A percentile compares a stretch with the other conserved stretches of the same genome.
phyloP scores from a whole-genome alignment of 2,797 vertebrate genomes.

The Linurgus olivaceus region DNA sequence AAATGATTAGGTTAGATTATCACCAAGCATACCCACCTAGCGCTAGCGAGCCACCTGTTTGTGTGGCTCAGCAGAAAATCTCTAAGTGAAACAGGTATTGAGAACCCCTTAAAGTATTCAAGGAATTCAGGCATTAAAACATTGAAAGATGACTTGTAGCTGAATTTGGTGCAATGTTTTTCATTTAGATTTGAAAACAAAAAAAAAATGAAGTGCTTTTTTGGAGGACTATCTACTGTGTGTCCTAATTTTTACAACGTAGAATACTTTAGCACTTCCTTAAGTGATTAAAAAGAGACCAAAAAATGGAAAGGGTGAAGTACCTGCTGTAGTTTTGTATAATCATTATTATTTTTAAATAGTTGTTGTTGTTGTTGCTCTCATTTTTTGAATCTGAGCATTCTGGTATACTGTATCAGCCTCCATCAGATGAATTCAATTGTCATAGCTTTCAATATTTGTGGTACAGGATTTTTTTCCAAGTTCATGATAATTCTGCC shows the following conservation, averaged over 20 bases:
- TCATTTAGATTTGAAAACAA: not conserved
- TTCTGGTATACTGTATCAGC: not conserved
- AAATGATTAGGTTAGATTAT: not conserved
- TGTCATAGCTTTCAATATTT: not conserved
- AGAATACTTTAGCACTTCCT: not conserved
- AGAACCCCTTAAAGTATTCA: not conserved
- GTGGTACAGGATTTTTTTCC: not conserved
- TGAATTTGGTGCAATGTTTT: not conserved
- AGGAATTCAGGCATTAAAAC: not conserved
- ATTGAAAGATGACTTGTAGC: not conserved
- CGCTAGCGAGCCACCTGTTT: not conserved
- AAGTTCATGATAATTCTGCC: not conserved
- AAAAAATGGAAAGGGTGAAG: not conserved
- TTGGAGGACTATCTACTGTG: not conserved
- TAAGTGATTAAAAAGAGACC: not conserved
- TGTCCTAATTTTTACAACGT: not conserved
- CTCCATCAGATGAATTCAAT: not conserved
- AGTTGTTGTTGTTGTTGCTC: too few species aligned
- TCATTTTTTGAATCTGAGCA: not conserved
- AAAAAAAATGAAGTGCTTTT: rapidly evolving
- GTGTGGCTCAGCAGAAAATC: not conserved
- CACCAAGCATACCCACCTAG: too few species aligned
- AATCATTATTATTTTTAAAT: not conserved
- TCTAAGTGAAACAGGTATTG: not conserved
- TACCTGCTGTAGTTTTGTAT: not conserved